These are phyloP conservation scores for Pseudorhiza aurosa DNA, from an alignment of 30 jellyfish, hydroid and myxozoan genomes.

Conservation along the genomic window DNA sequence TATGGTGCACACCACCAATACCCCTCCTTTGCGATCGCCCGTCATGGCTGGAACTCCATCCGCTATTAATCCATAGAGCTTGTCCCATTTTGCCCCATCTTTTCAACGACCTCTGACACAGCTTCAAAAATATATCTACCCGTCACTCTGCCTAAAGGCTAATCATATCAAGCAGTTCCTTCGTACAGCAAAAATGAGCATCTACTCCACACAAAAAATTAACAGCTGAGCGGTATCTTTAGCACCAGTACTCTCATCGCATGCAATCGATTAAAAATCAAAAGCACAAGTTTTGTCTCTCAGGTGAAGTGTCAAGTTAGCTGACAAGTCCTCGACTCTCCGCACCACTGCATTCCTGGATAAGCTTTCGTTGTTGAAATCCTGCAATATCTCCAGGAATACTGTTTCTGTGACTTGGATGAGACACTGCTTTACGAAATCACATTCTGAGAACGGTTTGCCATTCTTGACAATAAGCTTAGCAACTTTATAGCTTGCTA, in stretches of 20 bases:
- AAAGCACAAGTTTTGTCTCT: neutral
- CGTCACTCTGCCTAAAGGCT: slow-evolving; percentile 7
- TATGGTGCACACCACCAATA: no score
- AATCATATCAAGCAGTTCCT: slow-evolving; percentile 4
- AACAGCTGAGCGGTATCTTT: slow-evolving; percentile 62
- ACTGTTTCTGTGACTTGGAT: slow-evolving; percentile 1
- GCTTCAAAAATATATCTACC: neutral
- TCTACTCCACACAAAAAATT: neutral
- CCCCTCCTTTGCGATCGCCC: neutral
- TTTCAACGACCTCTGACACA: neutral
- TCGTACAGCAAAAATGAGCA: neutral
- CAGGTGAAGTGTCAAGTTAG: neutral
- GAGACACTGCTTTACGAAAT: no score
- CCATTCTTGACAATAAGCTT: no score
- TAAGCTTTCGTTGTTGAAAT: slow-evolving; percentile 2
- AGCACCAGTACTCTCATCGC: slow-evolving; percentile 54
- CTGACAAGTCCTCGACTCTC: no score
- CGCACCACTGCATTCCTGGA: no score
- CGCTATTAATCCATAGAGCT: no score
- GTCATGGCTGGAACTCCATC: slow-evolving; percentile 23
- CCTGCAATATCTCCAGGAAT: neutral
- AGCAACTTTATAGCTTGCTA: no score
- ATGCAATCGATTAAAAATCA: slow-evolving; percentile 17
- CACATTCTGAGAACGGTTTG: slow-evolving; percentile 16
- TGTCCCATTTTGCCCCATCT: slow-evolving; percentile 1